Conservation (phyloP, 2,888 invertebrate species). For the Drosophila prostipennis region DNA sequence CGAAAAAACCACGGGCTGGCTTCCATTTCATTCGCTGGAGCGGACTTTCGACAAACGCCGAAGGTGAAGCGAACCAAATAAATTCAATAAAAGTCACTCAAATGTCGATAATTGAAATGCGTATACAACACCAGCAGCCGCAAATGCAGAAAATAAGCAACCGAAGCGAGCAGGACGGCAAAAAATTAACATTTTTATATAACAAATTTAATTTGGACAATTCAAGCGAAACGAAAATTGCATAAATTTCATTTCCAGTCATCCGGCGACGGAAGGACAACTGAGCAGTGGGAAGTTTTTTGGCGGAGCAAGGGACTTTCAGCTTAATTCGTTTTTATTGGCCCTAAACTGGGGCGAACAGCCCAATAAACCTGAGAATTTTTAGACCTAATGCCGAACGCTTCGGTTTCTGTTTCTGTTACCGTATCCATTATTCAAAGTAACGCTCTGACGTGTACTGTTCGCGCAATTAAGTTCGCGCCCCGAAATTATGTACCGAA, state of each 20-base stretch:
- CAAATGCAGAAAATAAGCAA: conserved; percentile 19
- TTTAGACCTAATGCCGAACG: not conserved
- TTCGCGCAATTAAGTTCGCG: conserved; percentile 43
- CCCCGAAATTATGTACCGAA: conserved; percentile 10
- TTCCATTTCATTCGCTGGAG: conserved; percentile 11
- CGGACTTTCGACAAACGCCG: conserved; percentile 13
- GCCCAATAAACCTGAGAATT: not conserved
- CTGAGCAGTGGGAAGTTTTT: not conserved
- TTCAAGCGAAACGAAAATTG: conserved; percentile 51
- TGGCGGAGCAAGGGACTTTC: not conserved
- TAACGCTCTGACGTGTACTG: conserved; percentile 37
- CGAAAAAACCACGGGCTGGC: conserved; percentile 5
- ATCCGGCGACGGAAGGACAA: conserved; percentile 33
- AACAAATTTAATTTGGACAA: conserved; percentile 66
- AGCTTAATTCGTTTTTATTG: conserved; percentile 33
- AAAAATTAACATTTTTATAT: conserved; percentile 61
- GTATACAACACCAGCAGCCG: conserved; percentile 26
- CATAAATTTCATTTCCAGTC: conserved; percentile 51
- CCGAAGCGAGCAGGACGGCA: conserved; percentile 20
- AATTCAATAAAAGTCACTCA: conserved; percentile 66
- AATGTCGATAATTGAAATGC: conserved; percentile 65
- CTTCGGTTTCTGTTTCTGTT: not conserved
- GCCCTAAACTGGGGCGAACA: conserved; percentile 18
- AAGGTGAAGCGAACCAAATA: conserved; percentile 47
- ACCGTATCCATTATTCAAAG: conserved; percentile 43